These are phyloP conservation scores for Abrostola triplasia DNA, from an alignment of 2,888 invertebrate genomes.

Conservation along the genomic window DNA sequence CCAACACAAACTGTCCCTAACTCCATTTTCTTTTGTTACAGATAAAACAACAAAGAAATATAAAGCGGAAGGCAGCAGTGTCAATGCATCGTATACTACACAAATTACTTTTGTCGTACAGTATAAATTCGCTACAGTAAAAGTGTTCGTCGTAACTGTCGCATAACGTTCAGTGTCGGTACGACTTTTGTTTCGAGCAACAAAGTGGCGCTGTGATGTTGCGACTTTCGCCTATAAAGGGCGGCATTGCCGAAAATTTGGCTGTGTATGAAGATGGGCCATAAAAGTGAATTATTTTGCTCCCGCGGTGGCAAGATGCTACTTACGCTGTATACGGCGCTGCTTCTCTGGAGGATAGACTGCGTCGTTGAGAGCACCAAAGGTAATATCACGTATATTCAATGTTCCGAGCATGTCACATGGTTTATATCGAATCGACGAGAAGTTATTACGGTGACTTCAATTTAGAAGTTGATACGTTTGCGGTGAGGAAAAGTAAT, in stretches of 20 bases:
- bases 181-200: constrained; percentile 65
- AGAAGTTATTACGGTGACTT: constrained; percentile 45
- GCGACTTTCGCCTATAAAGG: constrained; percentile 71
- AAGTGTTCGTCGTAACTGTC: constrained; percentile 61
- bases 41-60: constrained; percentile 58
- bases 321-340: constrained; percentile 75
- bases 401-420: constrained; percentile 43
- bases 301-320: constrained; percentile 79
- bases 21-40: constrained; percentile 63
- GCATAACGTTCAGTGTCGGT: constrained; percentile 63
- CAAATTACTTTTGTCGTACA: constrained; percentile 55
- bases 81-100: constrained; percentile 61
- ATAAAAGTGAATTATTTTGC: constrained; percentile 75
- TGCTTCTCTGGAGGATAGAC: constrained; percentile 84
- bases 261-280: constrained; percentile 77
- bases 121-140: constrained; percentile 60
- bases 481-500: constrained; percentile 51
- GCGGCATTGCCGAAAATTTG: constrained; percentile 76
- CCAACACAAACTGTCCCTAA: constrained; percentile 36
- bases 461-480: constrained; percentile 54
- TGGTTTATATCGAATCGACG: constrained; percentile 40
- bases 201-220: constrained; percentile 81
- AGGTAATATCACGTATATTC: constrained; percentile 71
- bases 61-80: constrained; percentile 49
- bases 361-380: constrained; percentile 83